Percentiles rank a stretch among this genome's conserved stretches.
Evolutionary conservation across 2,113 vertebrate genomes (phyloP).

Genomic region (Thomomys bottae): DNA sequence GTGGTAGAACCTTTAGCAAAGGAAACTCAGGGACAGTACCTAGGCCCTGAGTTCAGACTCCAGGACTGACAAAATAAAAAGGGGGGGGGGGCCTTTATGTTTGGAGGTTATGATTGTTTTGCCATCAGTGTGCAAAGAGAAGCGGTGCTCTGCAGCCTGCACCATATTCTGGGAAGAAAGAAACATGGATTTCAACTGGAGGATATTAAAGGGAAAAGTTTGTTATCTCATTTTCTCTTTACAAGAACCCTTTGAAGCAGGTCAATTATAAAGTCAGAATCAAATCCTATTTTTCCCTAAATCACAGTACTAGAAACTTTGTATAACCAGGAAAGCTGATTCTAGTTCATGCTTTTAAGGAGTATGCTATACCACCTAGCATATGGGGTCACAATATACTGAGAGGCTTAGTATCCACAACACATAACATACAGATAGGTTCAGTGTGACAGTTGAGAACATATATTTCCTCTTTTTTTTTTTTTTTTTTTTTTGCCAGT

Average conservation of each 20-base stretch:
- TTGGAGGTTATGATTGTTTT: constrained; percentile 26
- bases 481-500: fast-evolving
- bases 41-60: too few relatives aligned
- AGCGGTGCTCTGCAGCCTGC: neutral
- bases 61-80: too few relatives aligned
- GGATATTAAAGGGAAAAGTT: constrained; percentile 25
- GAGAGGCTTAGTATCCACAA: neutral
- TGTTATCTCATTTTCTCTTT: constrained; percentile 26
- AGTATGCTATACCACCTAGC: neutral
- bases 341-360: constrained; percentile 34
- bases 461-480: too few relatives aligned
- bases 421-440: neutral
- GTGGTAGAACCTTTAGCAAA: too few relatives aligned
- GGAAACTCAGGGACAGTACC: too few relatives aligned
- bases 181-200: neutral
- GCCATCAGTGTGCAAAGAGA: neutral
- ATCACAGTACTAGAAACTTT: neutral
- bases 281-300: constrained; percentile 28
- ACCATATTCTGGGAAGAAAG: neutral
- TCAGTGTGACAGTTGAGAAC: too few relatives aligned
- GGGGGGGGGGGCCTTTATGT: neutral
- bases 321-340: neutral
- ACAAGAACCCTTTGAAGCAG: neutral
- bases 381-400: neutral
- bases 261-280: constrained; percentile 31